Base-by-base conservation (phyloP, 2,113 vertebrate genomes). In the Chaenocephalus aceratus region DNA sequence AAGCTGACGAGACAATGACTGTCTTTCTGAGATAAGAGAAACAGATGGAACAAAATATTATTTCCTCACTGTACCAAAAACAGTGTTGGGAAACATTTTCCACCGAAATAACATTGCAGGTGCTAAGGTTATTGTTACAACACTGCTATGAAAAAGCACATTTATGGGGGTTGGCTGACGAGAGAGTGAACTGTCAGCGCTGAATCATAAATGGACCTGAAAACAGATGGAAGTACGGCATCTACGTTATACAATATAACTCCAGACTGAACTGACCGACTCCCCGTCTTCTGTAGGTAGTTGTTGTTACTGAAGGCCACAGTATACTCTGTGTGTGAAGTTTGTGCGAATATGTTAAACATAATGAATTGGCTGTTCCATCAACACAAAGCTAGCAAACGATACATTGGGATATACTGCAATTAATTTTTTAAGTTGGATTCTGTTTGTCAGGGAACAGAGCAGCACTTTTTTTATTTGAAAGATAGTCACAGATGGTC, bases 31-130 rank as follows among this genome's bases (percentile, higher is more conserved):
- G 15, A 48, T 52, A 41, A 66, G 54, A 69, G 30, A 41, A 63
- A 57, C 64, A 72, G 83, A 77, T 79, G 44, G 46, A 82, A 59
- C 57, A 85, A 58, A 54, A 59, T 54, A 49, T 30, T 53, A 48
- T 52, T 53, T 65, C 60, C 41, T 71, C 77, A 60, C 21, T 53
- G 58, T 60, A 49, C 34, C 30, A 41, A 63, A 61, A 64, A 44
- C 36, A 8, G 23, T 21, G 46, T 74, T 59, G 23, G 34, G 34
- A 45, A 34, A 68, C 1, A 7, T 15, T 21, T 7, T 51, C n/a
- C 60, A 49, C 44, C 3, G 9, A 64, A 30, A 72, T 61, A 53
- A 56, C 46, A 60, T 23, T 52, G 11, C 30, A 76, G 10, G 1
- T 46, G 41, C 53, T 58, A 36, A 66, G 2, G 48, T 16, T 18